Conservation (phyloP, 2,113 vertebrate genomes). For the Perognathus longimembris region DNA sequence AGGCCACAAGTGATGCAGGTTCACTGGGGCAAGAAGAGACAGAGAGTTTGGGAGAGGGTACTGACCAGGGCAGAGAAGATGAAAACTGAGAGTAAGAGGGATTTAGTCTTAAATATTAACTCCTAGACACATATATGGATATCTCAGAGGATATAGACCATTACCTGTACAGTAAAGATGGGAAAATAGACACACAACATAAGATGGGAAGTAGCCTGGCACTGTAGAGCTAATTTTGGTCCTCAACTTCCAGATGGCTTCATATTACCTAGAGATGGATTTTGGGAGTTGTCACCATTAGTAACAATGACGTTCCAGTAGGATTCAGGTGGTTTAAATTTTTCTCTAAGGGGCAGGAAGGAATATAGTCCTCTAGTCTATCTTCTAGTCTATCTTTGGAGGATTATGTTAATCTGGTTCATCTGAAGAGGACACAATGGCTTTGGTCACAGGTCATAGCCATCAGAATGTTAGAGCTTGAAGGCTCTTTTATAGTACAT, state of each 20-base stretch:
- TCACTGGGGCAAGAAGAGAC: background rate
- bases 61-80: background rate
- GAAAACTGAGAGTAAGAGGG: background rate
- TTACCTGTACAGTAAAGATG: background rate
- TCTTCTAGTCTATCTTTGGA: background rate
- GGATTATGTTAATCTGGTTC: conserved; percentile 48
- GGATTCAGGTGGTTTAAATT: background rate
- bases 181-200: conserved; percentile 27
- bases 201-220: background rate
- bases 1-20: conserved; percentile 28
- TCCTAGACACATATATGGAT: background rate
- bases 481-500: conserved; percentile 5
- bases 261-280: background rate
- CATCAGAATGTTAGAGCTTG: background rate
- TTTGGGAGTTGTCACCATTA: background rate
- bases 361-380: conserved; percentile 29
- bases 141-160: background rate
- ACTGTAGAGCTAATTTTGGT: conserved; percentile 28
- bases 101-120: background rate
- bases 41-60: background rate
- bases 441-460: conserved; percentile 1
- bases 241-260: conserved; percentile 21
- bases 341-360: background rate
- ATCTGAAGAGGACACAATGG: background rate
- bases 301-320: background rate